phyloP scores from a whole-genome alignment of 2,797 vertebrate genomes.

The Enoplosus armatus region DNA sequence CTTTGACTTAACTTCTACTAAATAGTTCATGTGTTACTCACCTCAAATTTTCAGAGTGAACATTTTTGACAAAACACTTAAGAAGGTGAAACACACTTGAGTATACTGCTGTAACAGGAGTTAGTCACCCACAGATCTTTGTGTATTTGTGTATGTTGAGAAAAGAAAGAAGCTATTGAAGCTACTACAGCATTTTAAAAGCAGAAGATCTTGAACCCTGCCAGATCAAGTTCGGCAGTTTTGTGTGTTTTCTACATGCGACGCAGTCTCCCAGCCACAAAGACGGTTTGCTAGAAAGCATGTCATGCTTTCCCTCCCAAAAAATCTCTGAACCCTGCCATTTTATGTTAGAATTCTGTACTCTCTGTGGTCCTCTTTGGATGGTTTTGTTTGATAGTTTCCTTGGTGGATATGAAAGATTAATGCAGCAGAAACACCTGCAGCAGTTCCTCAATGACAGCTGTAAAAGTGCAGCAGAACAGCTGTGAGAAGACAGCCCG shows the following conservation, averaged over 20 bases:
- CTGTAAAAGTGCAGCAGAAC: conserved; percentile 76
- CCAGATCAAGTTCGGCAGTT: conserved; percentile 24
- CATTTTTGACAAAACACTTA: conserved; percentile 28
- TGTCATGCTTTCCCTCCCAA: conserved; percentile 14
- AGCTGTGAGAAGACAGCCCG: conserved; percentile 69
- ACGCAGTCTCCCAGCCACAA: conserved; percentile 45
- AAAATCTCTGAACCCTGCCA: conserved; percentile 63
- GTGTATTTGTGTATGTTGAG: conserved; percentile 8
- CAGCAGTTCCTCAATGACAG: conserved; percentile 83
- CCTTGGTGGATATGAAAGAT: conserved; percentile 80
- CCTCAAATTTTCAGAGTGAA: conserved; percentile 11
- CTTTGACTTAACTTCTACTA: not conserved
- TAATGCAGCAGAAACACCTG: conserved; percentile 81
- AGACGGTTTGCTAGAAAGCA: conserved; percentile 77
- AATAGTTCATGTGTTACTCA: conserved; percentile 4
- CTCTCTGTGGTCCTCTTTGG: conserved; percentile 76
- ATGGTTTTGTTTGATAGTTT: conserved; percentile 79
- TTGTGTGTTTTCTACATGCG: conserved; percentile 40
- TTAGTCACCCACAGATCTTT: conserved; percentile 16
- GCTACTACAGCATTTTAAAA: conserved; percentile 40
- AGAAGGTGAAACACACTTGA: conserved; percentile 21
- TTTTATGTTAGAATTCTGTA: conserved; percentile 60
- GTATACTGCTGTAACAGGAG: conserved; percentile 19
- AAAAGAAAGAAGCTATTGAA: conserved; percentile 24
- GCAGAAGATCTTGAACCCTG: conserved; percentile 32